These are phyloP conservation scores for Urechis unicinctus DNA, from an alignment of 2,888 invertebrate genomes.

Conservation along the genomic window DNA sequence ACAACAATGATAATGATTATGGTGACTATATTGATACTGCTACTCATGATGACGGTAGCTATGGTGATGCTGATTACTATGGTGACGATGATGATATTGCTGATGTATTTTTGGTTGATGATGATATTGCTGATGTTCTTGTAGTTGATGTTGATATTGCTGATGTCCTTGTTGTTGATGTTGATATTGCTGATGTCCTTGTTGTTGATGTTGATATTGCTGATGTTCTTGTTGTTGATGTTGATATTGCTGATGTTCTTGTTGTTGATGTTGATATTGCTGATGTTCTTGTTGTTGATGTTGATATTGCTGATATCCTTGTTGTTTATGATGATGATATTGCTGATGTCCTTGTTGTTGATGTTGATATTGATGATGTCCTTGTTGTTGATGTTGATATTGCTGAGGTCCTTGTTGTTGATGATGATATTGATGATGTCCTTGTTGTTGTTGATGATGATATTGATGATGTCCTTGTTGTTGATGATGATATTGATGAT, in stretches of 20 bases:
- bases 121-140: conserved; percentile 5
- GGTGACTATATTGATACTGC: neutral
- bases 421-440: conserved; percentile 7
- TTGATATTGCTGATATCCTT: neutral
- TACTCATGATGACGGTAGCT: neutral
- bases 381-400: conserved; percentile 4
- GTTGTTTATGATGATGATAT: conserved; percentile 3
- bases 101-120: conserved; percentile 4
- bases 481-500: conserved; percentile 6
- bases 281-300: neutral
- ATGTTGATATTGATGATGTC: neutral
- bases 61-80: conserved; percentile 1
- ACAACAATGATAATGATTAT: neutral
- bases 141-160: conserved; percentile 7
- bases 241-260: neutral
- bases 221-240: neutral
- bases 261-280: neutral
- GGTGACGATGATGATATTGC: conserved; percentile 7
- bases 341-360: neutral
- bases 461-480: conserved; percentile 1
- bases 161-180: neutral
- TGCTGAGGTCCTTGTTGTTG: conserved; percentile 3
- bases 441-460: conserved; percentile 8
- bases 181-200: neutral
- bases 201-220: conserved; percentile 1